Conservation (phyloP, 2,888 invertebrate genomes). For the Polylopha cassiicola region DNA sequence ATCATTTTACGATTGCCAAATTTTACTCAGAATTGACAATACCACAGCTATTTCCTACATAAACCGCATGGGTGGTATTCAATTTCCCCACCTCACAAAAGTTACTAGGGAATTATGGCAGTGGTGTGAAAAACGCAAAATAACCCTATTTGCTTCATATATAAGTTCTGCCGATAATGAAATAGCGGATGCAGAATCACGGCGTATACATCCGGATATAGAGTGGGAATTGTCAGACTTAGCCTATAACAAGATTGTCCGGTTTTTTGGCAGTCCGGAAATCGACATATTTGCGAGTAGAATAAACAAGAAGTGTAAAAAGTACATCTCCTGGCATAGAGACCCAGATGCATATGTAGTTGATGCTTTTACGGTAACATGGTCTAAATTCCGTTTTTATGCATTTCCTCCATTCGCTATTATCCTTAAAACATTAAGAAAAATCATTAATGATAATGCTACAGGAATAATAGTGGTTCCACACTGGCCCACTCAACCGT, state of each 20-base stretch:
- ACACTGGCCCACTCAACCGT: conserved; percentile 3
- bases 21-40: conserved; percentile 22
- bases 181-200: conserved; percentile 20
- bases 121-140: conserved; percentile 17
- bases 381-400: not conserved
- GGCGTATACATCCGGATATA: conserved; percentile 16
- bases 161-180: conserved; percentile 21
- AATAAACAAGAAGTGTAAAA: not conserved
- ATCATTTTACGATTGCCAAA: conserved; percentile 10
- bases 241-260: conserved; percentile 11
- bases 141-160: conserved; percentile 19
- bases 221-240: conserved; percentile 21
- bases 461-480: conserved; percentile 1
- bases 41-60: conserved; percentile 20
- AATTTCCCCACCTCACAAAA: conserved; percentile 10
- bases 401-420: conserved; percentile 3
- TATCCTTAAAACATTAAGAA: not conserved
- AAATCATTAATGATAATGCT: not conserved
- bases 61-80: conserved; percentile 15
- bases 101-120: conserved; percentile 10
- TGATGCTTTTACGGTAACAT: conserved; percentile 3
- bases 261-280: conserved; percentile 22
- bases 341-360: conserved; percentile 1
- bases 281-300: conserved; percentile 29
- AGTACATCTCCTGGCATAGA: conserved; percentile 1